Evolutionary conservation across 1,140 invertebrate genomes (phyloP).

Genomic region (Telenomus remus): DNA sequence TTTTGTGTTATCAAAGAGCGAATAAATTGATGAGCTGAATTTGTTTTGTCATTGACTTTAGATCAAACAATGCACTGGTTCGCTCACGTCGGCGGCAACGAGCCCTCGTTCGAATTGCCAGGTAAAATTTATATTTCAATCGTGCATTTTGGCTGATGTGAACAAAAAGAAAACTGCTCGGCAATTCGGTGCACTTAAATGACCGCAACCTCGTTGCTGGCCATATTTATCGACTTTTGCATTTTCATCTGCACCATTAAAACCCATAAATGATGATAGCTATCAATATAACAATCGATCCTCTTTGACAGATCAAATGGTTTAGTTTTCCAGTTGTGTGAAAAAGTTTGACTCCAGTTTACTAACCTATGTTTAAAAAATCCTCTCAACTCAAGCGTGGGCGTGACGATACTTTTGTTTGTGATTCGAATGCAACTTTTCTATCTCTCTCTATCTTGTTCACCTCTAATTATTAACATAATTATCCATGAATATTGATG

Average conservation of each 20-base stretch:
- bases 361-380: slow-evolving; percentile 22
- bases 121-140: slow-evolving; percentile 63
- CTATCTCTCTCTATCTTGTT: background rate
- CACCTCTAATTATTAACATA: slow-evolving; percentile 14
- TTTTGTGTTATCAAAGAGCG: background rate
- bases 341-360: slow-evolving; percentile 15
- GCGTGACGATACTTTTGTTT: slow-evolving; percentile 24
- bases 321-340: slow-evolving; percentile 5
- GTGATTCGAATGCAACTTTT: slow-evolving; percentile 16
- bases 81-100: slow-evolving; percentile 69
- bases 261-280: background rate
- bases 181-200: background rate
- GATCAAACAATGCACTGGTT: slow-evolving; percentile 76
- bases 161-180: slow-evolving; percentile 1
- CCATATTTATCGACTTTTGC: too few species aligned
- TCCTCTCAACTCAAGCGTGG: slow-evolving; percentile 15
- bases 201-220: too few species aligned
- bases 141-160: background rate
- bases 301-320: background rate
- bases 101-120: slow-evolving; percentile 63
- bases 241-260: background rate
- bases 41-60: slow-evolving; percentile 61
- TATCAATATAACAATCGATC: background rate
- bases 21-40: background rate
- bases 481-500: background rate